These are phyloP conservation scores for Fragum sueziense DNA, from an alignment of 2,888 invertebrate species.

Conservation along the genomic window DNA sequence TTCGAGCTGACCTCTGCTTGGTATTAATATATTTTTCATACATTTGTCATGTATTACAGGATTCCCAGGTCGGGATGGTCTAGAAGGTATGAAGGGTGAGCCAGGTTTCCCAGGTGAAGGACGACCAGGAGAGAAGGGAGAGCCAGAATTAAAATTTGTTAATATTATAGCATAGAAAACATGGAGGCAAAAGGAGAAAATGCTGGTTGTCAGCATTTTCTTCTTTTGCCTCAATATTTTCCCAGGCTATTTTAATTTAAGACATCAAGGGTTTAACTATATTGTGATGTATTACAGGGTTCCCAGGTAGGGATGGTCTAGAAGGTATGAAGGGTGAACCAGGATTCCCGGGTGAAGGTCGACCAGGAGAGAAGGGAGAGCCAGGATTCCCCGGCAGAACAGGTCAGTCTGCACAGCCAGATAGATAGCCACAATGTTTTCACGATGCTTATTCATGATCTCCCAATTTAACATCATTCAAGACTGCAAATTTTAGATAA, in stretches of 20 bases:
- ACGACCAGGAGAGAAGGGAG: constrained; percentile 66
- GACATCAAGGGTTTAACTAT: too few relatives aligned
- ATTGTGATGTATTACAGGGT: constrained; percentile 66
- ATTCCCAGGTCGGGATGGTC: constrained; percentile 69
- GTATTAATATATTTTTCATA: too few relatives aligned
- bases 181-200: too few relatives aligned
- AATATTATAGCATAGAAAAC: too few relatives aligned
- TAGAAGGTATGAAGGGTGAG: constrained; percentile 71
- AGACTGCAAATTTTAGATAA: too few relatives aligned
- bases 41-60: too few relatives aligned
- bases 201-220: too few relatives aligned
- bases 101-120: constrained; percentile 64
- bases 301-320: constrained; percentile 70
- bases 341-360: constrained; percentile 63
- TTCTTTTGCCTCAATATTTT: too few relatives aligned
- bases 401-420: too few relatives aligned
- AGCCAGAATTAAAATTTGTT: constrained; percentile 71
- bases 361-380: constrained; percentile 68
- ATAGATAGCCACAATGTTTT: too few relatives aligned
- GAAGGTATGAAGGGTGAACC: constrained; percentile 70
- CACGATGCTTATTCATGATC: neutral
- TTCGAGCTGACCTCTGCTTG: too few relatives aligned
- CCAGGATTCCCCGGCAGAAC: constrained; percentile 65
- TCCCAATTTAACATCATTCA: neutral
- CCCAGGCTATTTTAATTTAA: too few relatives aligned